Evolutionary conservation across 2,113 vertebrate species (phyloP), one percentile per base, ranked within the genome.

Genomic region (Trinectes maculatus): DNA sequence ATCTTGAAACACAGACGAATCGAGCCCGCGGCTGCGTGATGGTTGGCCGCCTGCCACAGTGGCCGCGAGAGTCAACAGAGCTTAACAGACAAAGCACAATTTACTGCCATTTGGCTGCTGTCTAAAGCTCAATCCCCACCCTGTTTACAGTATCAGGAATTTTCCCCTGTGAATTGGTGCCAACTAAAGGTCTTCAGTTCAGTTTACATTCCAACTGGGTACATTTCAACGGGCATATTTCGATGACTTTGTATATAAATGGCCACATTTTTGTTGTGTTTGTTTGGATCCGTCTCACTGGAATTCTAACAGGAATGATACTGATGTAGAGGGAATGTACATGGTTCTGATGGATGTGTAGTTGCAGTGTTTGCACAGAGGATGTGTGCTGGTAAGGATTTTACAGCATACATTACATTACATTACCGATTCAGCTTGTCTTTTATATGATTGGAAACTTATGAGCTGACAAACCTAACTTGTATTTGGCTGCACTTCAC

Each of bases 111-210:
- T 83, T 70, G 72, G 74, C 67, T 39, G 57, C 18, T 46, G 73
- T 66, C 55, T 70, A 31, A 67, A 26, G 24, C 47, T 25, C 5
- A 71, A 75, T 73, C 63, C 63, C 65, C 52, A 51, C 71, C 70
- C 57, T 80, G 75, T 85, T 85, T 78, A 80, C 31, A 76, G 64
- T 69, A 74, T 51, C 61, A 80, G 82, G 74, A 83, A 86, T 85
- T 61, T 77, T 82, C 69, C 75, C 75, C 31, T 8, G 42, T 49
- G 63, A 44, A 80, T 25, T 24, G 43, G 53, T 75, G 79, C 87
- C 85, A 83, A 47, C 25, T 66, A 52, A 21, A 64, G 53, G 68
- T 73, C 69, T 76, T n/a, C n/a, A n/a, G 56, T 47, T 58, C 60
- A 39, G 72, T 82, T 81, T 75, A 57, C 77, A 71, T 84, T 86